Evolutionary conservation across 1,140 invertebrate genomes (phyloP), one percentile per base, ranked within the genome.

Genomic region (Babylonia areolata): DNA sequence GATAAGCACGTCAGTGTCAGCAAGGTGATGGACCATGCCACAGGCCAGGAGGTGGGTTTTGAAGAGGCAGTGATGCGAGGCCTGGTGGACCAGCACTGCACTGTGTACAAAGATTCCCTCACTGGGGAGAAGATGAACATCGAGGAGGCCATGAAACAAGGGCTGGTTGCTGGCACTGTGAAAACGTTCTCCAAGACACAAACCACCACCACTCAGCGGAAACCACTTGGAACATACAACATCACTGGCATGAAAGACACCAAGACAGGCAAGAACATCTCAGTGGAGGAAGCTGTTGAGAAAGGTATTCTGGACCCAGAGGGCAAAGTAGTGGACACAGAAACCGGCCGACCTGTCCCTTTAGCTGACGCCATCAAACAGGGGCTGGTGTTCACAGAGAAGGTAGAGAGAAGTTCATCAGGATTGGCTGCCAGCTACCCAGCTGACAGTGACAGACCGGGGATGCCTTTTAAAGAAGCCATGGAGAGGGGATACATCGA

Each of bases 191-290:
- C 90, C 5, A 91, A 90, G n/a, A 90, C 96, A 85, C 94, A 92
- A 58, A 91, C 89, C 42, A 91, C 89, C 64, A 81, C 88, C 3
- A 91, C 88, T 17, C 88, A 89, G 0, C 87, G 89, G 40, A 88
- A 88, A 87, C 86, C 90, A 51, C 85, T 86, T 15, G 84, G 88
- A 9, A 91, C 90, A 37, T 91, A 90, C 84, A 92, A 90, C 82
- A 91, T 93, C 98, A 90, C 95, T 96, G 69, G 98, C 97, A 95
- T 98, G 97, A 6, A 96, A 97, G 95, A 98, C 97, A 40, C 95
- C 98, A 33, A 98, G 17, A 84, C 84, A 46, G 90, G 90, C 12
- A 85, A 84, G 37, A 85, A 90, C 58, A 75, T 94, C 6, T 87
- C 81, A 86, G 89, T 92, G 58, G 88, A 90, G 37, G 90, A 92